phyloP scores from a whole-genome alignment of 1,140 invertebrate species.

The Drosophila grimshawi region DNA sequence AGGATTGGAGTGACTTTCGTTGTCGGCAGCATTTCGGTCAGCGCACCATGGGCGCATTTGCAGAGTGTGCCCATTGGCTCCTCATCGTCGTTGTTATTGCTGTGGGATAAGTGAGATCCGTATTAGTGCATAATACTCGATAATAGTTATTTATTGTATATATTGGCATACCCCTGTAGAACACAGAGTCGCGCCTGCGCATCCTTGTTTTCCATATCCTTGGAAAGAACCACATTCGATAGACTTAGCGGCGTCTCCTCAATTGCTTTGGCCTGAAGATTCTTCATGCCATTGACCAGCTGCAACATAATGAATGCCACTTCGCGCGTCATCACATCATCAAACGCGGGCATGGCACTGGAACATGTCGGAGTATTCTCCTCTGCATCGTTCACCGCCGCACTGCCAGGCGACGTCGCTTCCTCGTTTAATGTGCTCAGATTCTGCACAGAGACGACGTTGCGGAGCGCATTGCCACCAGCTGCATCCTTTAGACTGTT shows the following conservation, averaged over 20 bases:
- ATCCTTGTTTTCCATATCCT: conserved; percentile 86
- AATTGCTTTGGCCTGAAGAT: conserved; percentile 92
- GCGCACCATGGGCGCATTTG: conserved; percentile 90
- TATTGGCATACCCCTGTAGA: conserved; percentile 88
- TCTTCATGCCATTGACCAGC: conserved; percentile 91
- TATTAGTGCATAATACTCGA: neutral
- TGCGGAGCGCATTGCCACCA: conserved; percentile 56
- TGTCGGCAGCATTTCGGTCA: conserved; percentile 88
- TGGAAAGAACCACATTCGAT: conserved; percentile 85
- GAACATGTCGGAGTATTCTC: conserved; percentile 19
- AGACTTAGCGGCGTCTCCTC: conserved; percentile 90
- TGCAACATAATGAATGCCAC: conserved; percentile 91
- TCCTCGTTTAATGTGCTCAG: conserved; percentile 78
- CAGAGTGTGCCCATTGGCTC: conserved; percentile 90
- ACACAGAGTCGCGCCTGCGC: conserved; percentile 88
- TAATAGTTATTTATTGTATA: too few relatives aligned
- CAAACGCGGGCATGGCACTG: conserved; percentile 78
- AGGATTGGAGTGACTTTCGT: conserved; percentile 88
- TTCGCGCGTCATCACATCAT: conserved; percentile 85
- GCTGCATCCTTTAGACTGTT: conserved; percentile 58
- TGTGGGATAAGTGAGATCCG: conserved; percentile 3
- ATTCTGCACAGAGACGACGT: conserved; percentile 81
- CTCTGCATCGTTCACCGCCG: conserved; percentile 48
- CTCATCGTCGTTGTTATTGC: conserved; percentile 85
- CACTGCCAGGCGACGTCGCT: conserved; percentile 35